Evolutionary conservation across 2,797 vertebrate genomes (phyloP).

Genomic region (Chiroxiphia lanceolata): DNA sequence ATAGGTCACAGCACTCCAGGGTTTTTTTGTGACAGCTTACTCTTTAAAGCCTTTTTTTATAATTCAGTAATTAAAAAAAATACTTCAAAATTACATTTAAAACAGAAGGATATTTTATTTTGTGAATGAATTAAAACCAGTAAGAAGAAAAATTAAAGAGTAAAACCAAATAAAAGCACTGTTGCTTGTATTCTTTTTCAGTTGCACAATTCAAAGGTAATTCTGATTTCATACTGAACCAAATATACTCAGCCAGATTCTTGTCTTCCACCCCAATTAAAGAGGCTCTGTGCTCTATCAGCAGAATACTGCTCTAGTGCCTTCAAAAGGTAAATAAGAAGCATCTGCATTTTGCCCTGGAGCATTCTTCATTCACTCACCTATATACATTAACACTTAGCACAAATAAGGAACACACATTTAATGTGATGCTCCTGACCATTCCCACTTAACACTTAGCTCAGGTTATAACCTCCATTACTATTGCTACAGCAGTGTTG

Average conservation of each 20-base stretch:
- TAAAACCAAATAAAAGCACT: not conserved
- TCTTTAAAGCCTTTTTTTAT: constrained; percentile 40
- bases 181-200: not conserved
- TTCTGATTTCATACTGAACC: constrained; percentile 4
- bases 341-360: not conserved
- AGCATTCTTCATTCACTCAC: not conserved
- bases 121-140: not conserved
- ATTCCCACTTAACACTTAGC: not conserved
- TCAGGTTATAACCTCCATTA: not conserved
- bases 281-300: not conserved
- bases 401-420: not conserved
- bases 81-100: not conserved
- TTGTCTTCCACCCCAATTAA: not conserved
- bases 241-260: not conserved
- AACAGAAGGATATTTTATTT: not conserved
- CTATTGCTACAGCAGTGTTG: not conserved
- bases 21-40: not conserved
- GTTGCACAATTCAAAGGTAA: constrained; percentile 1
- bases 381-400: not conserved
- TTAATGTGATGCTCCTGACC: not conserved
- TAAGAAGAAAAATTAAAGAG: not conserved
- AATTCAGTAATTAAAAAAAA: constrained; percentile 53
- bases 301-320: not conserved
- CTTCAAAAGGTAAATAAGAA: not conserved
- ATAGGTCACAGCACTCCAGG: not conserved